Base-by-base conservation (phyloP, 2,888 invertebrate species). In the Colletes collaris region DNA sequence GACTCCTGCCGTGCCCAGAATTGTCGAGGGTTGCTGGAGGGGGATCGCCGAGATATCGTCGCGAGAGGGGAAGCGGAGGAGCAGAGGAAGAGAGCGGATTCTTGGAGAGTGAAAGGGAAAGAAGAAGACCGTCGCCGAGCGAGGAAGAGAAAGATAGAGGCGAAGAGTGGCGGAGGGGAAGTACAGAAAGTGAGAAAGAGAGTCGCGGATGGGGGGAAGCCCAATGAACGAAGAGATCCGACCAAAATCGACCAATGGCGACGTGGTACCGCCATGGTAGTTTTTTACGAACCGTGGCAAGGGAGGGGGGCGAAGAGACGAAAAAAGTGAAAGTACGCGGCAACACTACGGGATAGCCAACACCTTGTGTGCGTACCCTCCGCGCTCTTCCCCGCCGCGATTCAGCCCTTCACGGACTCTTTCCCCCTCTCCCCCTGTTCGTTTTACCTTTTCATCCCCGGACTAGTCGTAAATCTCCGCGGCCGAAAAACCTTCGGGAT, bases 271-370 rank as follows among this genome's bases (percentile, higher is more conserved):
- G 86, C 83, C 83, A 87, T 87, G 69, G 84, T 64, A 71, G 76
- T 87, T 86, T 86, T 16, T 86, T 85, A 85, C 79, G 72, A 79
- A 81, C 69, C 77, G 13, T 4, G 35, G 35, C 60, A 10, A 76
- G 60, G 63, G 84, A 74, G 83, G 76, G 83, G 75, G 83, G 86
- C 63, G 71, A 77, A 78, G 87, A 86, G 88, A 86, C 84, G 91
- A 89, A 91, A 91, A 92, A 91, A 92, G 91, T 91, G 91, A 91
- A 92, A 91, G 91, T 91, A 90, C 87, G 82, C 85, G 85, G 86
- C 81, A 86, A 85, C 84, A 83, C 87, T 78, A 80, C 78, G 81
- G 19, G 82, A 83, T 79, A 80, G 83, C 78, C 79, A 74, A 84
- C 85, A 85, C 82, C 86, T 81, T 64, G 63, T 62, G 74, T 8